phyloP scores from a whole-genome alignment of 2,888 invertebrate species.

The Cylloceria caligata region DNA sequence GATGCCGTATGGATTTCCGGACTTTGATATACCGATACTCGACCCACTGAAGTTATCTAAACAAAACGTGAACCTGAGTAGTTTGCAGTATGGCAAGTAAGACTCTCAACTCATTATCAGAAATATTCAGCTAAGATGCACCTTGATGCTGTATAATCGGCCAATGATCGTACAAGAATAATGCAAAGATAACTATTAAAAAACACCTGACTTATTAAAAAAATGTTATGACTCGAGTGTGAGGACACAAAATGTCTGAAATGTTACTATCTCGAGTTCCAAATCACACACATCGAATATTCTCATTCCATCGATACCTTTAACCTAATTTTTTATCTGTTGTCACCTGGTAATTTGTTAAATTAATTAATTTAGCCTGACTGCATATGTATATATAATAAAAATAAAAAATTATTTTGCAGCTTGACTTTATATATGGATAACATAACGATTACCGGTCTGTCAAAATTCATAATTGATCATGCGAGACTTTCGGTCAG shows the following conservation, averaged over 20 bases:
- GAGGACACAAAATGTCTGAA: not conserved
- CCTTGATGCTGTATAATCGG: not conserved
- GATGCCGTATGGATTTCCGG: constrained; percentile 80
- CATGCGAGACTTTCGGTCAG: constrained; percentile 78
- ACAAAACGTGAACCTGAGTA: constrained; percentile 73
- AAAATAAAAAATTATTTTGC: constrained; percentile 52
- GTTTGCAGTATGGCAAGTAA: constrained; percentile 80
- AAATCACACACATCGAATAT: no score
- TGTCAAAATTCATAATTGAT: constrained; percentile 79
- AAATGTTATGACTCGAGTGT: not conserved
- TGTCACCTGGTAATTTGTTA: not conserved
- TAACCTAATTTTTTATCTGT: not conserved
- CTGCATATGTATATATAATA: no score
- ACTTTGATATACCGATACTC: constrained; percentile 77
- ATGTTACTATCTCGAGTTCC: not conserved
- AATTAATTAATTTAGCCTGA: not conserved
- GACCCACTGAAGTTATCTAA: constrained; percentile 78
- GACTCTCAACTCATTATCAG: constrained; percentile 34
- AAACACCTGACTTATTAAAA: not conserved
- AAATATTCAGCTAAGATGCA: not conserved
- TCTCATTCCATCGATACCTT: no score
- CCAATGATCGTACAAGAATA: not conserved
- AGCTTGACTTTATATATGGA: constrained; percentile 76
- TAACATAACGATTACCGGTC: constrained; percentile 73
- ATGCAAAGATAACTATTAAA: constrained; percentile 20